Evolutionary conservation across 2,797 vertebrate species (phyloP), one percentile per base, ranked within the genome.

Genomic region (Hippopotamyrus pictus): DNA sequence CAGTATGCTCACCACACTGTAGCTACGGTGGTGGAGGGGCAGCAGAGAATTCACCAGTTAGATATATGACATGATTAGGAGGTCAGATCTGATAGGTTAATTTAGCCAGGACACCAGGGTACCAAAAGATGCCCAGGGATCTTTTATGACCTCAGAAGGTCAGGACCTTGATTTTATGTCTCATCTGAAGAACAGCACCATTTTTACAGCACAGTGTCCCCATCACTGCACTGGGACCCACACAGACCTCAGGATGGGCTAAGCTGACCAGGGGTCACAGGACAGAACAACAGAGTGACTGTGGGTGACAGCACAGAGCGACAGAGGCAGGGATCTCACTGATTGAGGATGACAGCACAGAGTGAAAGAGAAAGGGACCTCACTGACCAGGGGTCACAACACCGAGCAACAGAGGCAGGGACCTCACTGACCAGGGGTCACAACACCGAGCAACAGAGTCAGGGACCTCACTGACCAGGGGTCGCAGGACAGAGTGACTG

Each of bases 351-450:
- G 0, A 57, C 54, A 57, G 19, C 5, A 57, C 54, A 59, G 19
- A 59, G 19, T 1, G 3, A 7, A 0, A n/a, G 19, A n/a, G 5
- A 0, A 5, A 57, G 19, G 54, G 0, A 57, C 19, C 2, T 12
- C 0, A 3, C 2, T 12, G 12, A 51, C 50, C 50, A 14, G 2
- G 12, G 12, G 11, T 14, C 2, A 17, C 51, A 53, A 14, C 3
- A 53, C 51, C 5, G 14, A 54, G 3, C 0, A 14, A 54, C 51
- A 17, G 51, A 14, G 3, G 51, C 51, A 53, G 17, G 53, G 1
- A 5, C 4, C 4, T 54, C 4, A 1, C 3, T 19, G 53, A 54
- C 53, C 1, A 1, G 3, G 53, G 12, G 11, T 14, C 2, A 17
- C 51, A 53, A 14, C 3, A 53, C 51, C 5, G 14, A 54, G 3